Percentiles rank a stretch among this genome's conserved stretches.
Conservation (phyloP, 2,888 invertebrate species). For the Cheilosia vulpina region DNA sequence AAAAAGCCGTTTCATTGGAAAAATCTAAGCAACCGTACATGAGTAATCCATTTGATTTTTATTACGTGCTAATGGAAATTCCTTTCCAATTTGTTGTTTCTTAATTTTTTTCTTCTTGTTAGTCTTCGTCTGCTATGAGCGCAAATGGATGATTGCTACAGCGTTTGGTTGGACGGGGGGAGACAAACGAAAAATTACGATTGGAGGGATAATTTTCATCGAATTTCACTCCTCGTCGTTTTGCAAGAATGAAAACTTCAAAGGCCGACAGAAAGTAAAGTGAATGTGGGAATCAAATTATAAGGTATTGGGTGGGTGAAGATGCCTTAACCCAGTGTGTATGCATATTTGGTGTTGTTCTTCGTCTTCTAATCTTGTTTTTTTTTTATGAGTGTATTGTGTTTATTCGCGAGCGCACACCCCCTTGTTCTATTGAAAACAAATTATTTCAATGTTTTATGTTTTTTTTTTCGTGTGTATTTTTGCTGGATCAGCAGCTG, state of each 20-base stretch:
- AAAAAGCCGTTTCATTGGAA: constrained; percentile 5
- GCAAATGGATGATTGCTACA: background rate
- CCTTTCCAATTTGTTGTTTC: constrained; percentile 61
- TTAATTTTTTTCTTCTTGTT: constrained; percentile 11
- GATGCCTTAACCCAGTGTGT: constrained; percentile 28
- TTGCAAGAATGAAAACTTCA: constrained; percentile 61
- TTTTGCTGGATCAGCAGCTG: constrained; percentile 67
- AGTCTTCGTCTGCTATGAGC: constrained; percentile 11
- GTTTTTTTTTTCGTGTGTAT: constrained; percentile 8
- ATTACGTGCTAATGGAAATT: constrained; percentile 72
- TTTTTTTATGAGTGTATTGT: constrained; percentile 24
- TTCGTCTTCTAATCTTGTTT: constrained; percentile 21
- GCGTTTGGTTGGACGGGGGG: background rate
- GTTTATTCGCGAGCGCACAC: constrained; percentile 65
- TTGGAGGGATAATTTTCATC: constrained; percentile 39
- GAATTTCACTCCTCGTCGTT: constrained; percentile 47
- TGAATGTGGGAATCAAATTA: constrained; percentile 24
- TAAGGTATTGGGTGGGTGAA: constrained; percentile 3
- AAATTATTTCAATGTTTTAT: constrained; percentile 28
- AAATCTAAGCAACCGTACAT: constrained; percentile 31
- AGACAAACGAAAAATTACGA: constrained; percentile 25
- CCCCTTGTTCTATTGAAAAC: constrained; percentile 62
- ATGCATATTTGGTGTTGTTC: constrained; percentile 58
- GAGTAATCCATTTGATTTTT: constrained; percentile 65
- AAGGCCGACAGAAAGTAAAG: constrained; percentile 35